Percentiles rank a stretch among this genome's conserved stretches.
phyloP scores from a whole-genome alignment of 2,113 vertebrate genomes.

The Nothoprocta perdicaria region DNA sequence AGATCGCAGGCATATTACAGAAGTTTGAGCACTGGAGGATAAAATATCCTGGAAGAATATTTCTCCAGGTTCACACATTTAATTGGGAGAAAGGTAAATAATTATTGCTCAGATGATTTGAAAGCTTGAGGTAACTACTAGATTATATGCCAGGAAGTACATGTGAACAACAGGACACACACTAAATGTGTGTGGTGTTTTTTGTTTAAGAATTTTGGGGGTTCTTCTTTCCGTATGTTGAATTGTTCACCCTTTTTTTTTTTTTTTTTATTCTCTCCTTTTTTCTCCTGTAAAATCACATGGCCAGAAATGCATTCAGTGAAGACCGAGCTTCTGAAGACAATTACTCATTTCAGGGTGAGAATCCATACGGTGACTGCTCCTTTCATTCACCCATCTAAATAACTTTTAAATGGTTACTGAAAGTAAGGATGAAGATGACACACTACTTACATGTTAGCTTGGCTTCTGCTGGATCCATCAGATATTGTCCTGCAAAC shows the following conservation, averaged over 20 bases:
- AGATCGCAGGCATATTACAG: not conserved
- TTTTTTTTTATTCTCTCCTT: too few species aligned
- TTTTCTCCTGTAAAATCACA: accelerated
- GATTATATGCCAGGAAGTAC: not conserved
- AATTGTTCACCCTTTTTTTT: not conserved
- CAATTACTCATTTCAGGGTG: not conserved
- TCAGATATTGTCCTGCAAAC: not conserved
- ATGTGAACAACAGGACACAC: not conserved
- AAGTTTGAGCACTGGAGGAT: not conserved
- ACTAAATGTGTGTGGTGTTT: not conserved
- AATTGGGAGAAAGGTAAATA: not conserved
- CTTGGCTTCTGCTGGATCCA: not conserved
- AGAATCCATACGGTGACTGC: not conserved
- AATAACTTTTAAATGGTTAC: not conserved
- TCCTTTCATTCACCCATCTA: not conserved
- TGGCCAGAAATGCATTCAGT: not conserved
- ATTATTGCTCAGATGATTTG: not conserved
- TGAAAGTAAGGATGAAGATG: not conserved
- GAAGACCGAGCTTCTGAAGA: not conserved
- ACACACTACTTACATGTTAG: not conserved
- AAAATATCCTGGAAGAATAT: not conserved
- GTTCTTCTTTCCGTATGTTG: not conserved
- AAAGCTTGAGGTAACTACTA: not conserved
- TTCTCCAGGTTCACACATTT: not conserved
- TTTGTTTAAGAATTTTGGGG: not conserved